Percentiles rank a stretch among this genome's conserved stretches.
phyloP scores from a whole-genome alignment of 2,888 invertebrate genomes.

The Nycteola revayana region DNA sequence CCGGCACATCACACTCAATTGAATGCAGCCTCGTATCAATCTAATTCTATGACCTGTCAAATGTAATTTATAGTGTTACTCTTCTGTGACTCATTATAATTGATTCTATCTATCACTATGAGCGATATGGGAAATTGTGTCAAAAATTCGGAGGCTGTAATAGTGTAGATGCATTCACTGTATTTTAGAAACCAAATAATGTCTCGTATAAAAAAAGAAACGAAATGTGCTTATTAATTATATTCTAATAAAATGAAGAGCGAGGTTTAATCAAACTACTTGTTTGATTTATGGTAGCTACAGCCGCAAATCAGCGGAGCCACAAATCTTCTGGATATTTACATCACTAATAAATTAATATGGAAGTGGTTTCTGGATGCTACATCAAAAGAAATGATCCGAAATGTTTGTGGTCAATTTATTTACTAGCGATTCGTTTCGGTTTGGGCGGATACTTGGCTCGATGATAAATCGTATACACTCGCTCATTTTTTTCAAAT shows the following conservation, averaged over 20 bases:
- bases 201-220: too few species aligned
- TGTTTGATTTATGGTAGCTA: conserved; percentile 32
- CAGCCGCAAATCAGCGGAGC: conserved; percentile 37
- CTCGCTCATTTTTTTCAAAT: conserved; percentile 62
- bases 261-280: conserved; percentile 18
- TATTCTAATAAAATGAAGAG: conserved; percentile 24
- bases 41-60: conserved; percentile 68
- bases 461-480: conserved; percentile 74
- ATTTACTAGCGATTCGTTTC: conserved; percentile 78
- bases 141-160: too few species aligned
- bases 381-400: conserved; percentile 64
- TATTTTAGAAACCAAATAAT: too few species aligned
- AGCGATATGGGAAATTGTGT: conserved; percentile 22
- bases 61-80: conserved; percentile 53
- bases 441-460: conserved; percentile 77
- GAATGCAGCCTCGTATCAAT: conserved; percentile 69
- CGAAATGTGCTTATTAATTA: too few species aligned
- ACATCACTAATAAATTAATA: conserved; percentile 55
- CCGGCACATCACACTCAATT: conserved; percentile 70
- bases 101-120: conserved; percentile 24
- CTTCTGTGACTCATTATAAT: conserved; percentile 34
- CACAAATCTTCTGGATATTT: conserved; percentile 40
- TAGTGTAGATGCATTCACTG: too few species aligned
- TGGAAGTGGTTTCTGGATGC: conserved; percentile 44
- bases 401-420: conserved; percentile 77